Base-by-base conservation (phyloP, 1,140 invertebrate species). In the Bombus soroeensis region DNA sequence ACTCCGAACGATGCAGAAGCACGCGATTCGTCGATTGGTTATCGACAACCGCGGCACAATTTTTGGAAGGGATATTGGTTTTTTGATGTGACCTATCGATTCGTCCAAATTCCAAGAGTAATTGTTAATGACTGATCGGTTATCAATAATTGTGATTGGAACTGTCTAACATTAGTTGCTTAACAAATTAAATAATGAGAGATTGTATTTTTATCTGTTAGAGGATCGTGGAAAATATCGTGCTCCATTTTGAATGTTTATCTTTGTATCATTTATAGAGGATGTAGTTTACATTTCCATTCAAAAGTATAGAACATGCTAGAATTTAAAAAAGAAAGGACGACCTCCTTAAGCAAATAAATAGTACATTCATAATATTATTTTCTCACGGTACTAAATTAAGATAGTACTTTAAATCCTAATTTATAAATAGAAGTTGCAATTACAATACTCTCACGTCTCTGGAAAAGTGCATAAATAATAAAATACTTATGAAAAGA, bases 31-130 rank as follows among this genome's bases (percentile, higher is more conserved):
- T n/a, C 39, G 1, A 28, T 32, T 68, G 66, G 34, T 87, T 82
- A 89, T 89, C 82, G 68, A 77, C 59, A 72, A 81, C 71, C n/a
- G 71, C n/a, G 71, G 8, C 13, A 72, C 39, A 18, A n/a, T 72
- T n/a, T 72, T 72, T 41, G 4, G n/a, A 6, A 73, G 18, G 47
- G 47, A 53, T 53, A n/a, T 73, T 68, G 66, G 41, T 41, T 73
- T 43, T 32, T 39, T 3, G 10, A 70, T 28, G 41, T n/a, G 10
- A 18, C 72, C 8, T 8, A 13, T 72, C 10, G 34, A 41, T 41
- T n/a, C 10, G 13, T 3, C 2, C 41, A 43, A 32, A 9, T 22
- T 43, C 13, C 28, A 18, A 10, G 13, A 13, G 25, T 22, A 41
- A 73, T 18, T 73, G 10, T 47, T 73, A 43, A 43, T 71, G 4